Evolutionary conservation across 2,797 vertebrate species (phyloP), one percentile per base, ranked within the genome.

Genomic region (Thaleichthys pacificus): DNA sequence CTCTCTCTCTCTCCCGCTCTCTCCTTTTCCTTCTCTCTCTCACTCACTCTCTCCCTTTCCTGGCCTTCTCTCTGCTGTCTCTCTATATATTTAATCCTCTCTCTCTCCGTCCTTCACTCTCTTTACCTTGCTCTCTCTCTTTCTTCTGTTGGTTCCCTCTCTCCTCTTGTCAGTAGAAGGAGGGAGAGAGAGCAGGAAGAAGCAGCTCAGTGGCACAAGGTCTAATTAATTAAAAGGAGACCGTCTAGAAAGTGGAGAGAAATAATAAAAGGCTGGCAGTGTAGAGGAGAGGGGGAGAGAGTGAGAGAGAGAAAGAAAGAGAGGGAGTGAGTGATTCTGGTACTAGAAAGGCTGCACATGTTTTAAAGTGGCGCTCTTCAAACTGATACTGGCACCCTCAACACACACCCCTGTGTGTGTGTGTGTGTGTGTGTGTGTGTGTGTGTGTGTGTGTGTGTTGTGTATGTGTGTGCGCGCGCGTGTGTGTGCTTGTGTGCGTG

Each of bases 191-290:
- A 87, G 93, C 94, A 95, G 96, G 97, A 98, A 96, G 97, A 95
- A 95, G 93, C 91, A 5, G 89, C 93, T 93, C 88, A 77, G 84
- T 82, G 85, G 92, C 94, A 92, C 93, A 93, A 91, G 95, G 94
- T 96, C 94, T 96, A 96, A 97, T 97, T 96, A 96, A 97, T 97
- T 96, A 96, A 95, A 93, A 94, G 94, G 94, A 89, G 85, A 91
- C 87, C 83, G 82, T 78, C 72, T 77, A 70, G 77, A 75, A 82
- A 82, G 83, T 79, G 38, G 66, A 86, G 74, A 69, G 78, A 65
- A 42, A 65, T 65, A 65, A 42, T 65, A n/a, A 42, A 49, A 47
- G 21, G 65, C 65, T 24, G 42, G n/a, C 42, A 49, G 35, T 22
- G 42, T 17, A 2, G 30, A 35, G 11, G 19, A 60, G 58, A 60